These are phyloP conservation scores for Hippasteria phrygiana DNA, from an alignment of 53 echinoderm and acorn worm genomes.

Conservation along the genomic window DNA sequence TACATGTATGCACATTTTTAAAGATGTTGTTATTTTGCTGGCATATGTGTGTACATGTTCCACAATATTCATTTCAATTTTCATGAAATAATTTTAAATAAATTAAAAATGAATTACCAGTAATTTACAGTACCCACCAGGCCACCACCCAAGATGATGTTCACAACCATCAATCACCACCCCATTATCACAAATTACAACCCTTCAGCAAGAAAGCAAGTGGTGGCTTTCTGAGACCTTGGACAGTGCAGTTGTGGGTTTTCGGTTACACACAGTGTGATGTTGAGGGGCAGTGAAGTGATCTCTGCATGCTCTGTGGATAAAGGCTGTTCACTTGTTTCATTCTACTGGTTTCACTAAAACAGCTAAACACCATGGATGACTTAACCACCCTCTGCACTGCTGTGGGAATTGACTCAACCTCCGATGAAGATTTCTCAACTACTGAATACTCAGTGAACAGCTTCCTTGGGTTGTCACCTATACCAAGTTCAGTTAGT, in stretches of 20 bases:
- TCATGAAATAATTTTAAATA: too few relatives aligned
- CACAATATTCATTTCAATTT: too few relatives aligned
- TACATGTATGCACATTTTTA: too few relatives aligned
- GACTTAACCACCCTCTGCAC: neutral
- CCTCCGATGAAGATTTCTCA: constrained; percentile 1
- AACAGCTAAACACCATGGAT: neutral
- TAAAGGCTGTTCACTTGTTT: neutral
- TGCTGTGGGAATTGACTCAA: constrained; percentile 14
- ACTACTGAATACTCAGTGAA: neutral
- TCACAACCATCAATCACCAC: neutral
- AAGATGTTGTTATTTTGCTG: too few relatives aligned
- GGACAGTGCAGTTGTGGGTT: neutral
- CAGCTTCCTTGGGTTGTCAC: constrained; percentile 17
- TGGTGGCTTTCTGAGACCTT: constrained; percentile 10
- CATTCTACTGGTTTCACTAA: neutral
- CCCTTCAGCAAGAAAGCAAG: neutral
- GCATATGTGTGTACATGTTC: too few relatives aligned
- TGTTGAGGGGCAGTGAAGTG: neutral
- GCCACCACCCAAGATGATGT: too few relatives aligned
- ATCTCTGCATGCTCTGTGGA: neutral
- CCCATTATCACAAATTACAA: neutral
- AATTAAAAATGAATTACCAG: too few relatives aligned
- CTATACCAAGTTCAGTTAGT: neutral
- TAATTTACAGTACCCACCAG: too few relatives aligned
- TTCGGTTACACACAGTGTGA: neutral